Base-by-base conservation (phyloP, 2,888 invertebrate species). In the Pyrocoelia pectoralis region DNA sequence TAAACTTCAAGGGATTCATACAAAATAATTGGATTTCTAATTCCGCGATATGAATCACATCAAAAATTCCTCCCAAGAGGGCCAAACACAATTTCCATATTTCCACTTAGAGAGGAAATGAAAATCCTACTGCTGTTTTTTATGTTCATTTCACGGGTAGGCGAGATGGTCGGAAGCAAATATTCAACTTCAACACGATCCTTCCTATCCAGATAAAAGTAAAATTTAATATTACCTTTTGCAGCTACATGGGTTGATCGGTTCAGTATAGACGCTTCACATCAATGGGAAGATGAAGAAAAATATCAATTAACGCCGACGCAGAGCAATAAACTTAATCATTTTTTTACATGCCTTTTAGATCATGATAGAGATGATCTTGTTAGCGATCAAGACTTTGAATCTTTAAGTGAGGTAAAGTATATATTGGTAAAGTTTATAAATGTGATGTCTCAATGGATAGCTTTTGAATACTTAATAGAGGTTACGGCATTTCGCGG, bases 191-290 rank as follows among this genome's bases (percentile, higher is more conserved):
- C 24, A 24, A 24, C 24, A 6, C 24, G 6, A 24, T 6, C 3
- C 24, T 24, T 24, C 6, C 24, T 3, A 24, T 24, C 3, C 24
- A 6, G 3, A 24, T 3, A 24, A 5, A 6, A 24, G 24, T 24
- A 24, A 24, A 54, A 54, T 40, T 43, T 41, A 3, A 48, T 46
- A 12, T 13, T 43, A 24, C 6, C 13, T 51, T 67, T 73, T 72
- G 57, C 79, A 91, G 90, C 91, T 15, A 90, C 91, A 56, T 91
- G 89, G 89, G 90, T 91, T 63, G 90, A 89, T 79, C 84, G 90
- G 54, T 89, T 87, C 76, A 89, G 89, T 77, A 87, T 88, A 73
- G 89, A 89, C 73, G 83, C 87, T 62, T 84, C 84, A 67, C 78
- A 79, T 65, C 71, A 73, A 51, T 84, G 84, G 68, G 80, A 85